Evolutionary conservation across 2,113 vertebrate species (phyloP).

Genomic region (Arenaria interpres): DNA sequence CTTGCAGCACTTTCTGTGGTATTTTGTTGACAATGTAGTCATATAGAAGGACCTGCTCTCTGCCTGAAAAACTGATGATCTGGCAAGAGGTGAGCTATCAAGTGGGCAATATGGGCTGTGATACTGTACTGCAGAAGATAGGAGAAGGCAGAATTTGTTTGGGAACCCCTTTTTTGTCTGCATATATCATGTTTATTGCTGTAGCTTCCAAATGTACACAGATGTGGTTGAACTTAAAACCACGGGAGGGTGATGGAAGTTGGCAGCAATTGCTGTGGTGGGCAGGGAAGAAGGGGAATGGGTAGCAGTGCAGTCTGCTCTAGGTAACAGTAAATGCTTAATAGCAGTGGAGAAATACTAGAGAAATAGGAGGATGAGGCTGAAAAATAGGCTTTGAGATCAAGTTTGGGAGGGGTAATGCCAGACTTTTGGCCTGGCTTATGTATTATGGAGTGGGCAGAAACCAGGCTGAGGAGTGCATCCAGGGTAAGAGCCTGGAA

Average conservation of each 20-base stretch:
- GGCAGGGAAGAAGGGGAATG: neutral
- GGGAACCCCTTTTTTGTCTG: neutral
- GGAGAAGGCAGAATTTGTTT: neutral
- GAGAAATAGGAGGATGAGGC: neutral
- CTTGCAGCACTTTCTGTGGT: neutral
- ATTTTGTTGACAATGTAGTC: neutral
- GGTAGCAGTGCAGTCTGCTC: neutral
- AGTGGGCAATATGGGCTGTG: neutral
- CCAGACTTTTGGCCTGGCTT: neutral
- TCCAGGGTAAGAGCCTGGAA: neutral
- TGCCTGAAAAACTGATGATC: neutral
- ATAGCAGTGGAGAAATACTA: neutral
- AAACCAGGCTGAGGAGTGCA: neutral
- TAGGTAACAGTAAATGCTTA: neutral
- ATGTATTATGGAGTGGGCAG: neutral
- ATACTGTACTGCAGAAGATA: neutral
- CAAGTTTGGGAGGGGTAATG: neutral
- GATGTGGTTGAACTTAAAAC: neutral
- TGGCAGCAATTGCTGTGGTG: neutral
- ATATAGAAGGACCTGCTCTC: rapidly evolving
- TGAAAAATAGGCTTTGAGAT: neutral
- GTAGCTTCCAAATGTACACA: rapidly evolving
- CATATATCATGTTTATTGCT: rapidly evolving
- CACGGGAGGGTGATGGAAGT: too few relatives aligned
- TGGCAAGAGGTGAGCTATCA: neutral